Conservation (phyloP, 2,797 vertebrate genomes). For the Rhynchonycteris naso region DNA sequence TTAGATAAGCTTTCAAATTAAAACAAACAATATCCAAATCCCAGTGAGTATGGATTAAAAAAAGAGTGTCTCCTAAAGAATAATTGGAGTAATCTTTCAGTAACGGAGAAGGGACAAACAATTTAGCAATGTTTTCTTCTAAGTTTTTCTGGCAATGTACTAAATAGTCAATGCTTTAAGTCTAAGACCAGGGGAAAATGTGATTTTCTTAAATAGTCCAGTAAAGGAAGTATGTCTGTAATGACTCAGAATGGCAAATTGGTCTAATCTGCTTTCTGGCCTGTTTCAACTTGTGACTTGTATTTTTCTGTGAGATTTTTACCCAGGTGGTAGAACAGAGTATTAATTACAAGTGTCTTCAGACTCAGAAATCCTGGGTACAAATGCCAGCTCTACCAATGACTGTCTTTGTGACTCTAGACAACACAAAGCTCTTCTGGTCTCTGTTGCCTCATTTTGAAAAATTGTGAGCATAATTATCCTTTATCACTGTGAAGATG, state of each 20-base stretch:
- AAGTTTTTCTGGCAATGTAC: slow-evolving; percentile 31
- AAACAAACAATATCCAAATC: background rate
- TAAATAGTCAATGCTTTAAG: background rate
- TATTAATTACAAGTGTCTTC: background rate
- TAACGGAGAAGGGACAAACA: background rate
- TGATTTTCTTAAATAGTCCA: background rate
- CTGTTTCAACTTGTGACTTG: background rate
- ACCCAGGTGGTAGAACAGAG: background rate
- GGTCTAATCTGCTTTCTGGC: background rate
- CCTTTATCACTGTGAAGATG: background rate
- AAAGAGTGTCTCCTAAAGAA: slow-evolving; percentile 26
- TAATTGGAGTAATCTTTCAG: slow-evolving; percentile 6
- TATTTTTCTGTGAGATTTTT: background rate
- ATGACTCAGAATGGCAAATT: background rate
- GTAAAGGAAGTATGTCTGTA: background rate
- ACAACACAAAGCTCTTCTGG: background rate
- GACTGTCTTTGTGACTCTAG: background rate
- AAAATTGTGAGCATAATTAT: background rate
- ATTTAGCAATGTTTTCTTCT: slow-evolving; percentile 26
- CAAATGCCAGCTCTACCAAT: background rate
- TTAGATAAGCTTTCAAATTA: slow-evolving; percentile 47
- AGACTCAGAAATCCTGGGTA: background rate
- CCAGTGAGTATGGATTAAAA: background rate
- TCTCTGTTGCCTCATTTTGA: background rate
- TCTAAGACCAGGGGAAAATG: background rate